Evolutionary conservation across 2,888 invertebrate genomes (phyloP).

Genomic region (Hypercompe scribonia): DNA sequence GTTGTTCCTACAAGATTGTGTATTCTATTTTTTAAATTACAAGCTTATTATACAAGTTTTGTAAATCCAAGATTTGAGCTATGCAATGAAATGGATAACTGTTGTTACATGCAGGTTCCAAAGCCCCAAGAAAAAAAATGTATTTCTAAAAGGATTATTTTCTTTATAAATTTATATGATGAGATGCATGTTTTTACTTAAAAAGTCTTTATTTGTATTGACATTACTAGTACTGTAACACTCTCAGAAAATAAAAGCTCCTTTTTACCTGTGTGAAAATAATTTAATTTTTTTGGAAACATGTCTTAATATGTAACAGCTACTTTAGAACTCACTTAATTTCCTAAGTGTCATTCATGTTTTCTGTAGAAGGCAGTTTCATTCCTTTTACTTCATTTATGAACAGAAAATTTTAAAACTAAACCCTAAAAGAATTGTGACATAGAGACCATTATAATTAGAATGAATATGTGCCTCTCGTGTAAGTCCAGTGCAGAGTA

Average conservation of each 20-base stretch:
- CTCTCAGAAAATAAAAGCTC: constrained; percentile 53
- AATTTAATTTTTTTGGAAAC: constrained; percentile 33
- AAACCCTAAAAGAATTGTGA: no score
- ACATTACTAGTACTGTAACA: constrained; percentile 50
- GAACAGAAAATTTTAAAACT: no score
- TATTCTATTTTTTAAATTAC: constrained; percentile 49
- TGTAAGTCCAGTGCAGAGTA: no score
- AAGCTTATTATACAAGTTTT: constrained; percentile 35
- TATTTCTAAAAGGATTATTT: constrained; percentile 43
- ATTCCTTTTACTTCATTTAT: no score
- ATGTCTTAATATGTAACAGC: neutral
- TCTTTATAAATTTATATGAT: constrained; percentile 56
- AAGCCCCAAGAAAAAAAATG: constrained; percentile 69
- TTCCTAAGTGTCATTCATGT: no score
- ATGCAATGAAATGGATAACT: constrained; percentile 52
- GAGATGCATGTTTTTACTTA: constrained; percentile 50
- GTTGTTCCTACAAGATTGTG: constrained; percentile 52
- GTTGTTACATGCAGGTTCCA: constrained; percentile 73
- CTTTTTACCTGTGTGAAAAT: constrained; percentile 70
- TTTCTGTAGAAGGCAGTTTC: no score
- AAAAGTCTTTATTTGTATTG: constrained; percentile 49
- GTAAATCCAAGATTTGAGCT: constrained; percentile 33
- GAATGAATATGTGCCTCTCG: no score
- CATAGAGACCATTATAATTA: no score
- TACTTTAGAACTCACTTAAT: neutral